Evolutionary conservation across 2,888 invertebrate species (phyloP).

Genomic region (Cerastoderma edule): DNA sequence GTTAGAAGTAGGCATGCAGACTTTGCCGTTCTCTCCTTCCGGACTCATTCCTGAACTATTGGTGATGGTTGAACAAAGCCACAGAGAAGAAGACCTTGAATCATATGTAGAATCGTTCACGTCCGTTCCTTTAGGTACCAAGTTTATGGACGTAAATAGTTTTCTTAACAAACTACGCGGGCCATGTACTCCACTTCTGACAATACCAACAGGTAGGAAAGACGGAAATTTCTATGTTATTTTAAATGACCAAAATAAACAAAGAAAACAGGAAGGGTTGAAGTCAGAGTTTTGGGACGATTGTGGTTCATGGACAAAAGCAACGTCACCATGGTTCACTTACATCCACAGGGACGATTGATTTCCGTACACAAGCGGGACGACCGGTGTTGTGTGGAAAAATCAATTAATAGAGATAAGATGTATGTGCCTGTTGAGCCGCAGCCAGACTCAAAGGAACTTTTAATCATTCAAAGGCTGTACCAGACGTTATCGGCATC

Average conservation of each 20-base stretch:
- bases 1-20: too few species aligned
- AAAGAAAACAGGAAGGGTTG: constrained; percentile 2
- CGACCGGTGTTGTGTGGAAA: constrained; percentile 11
- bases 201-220: constrained; percentile 29
- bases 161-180: constrained; percentile 1
- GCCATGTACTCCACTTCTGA: constrained; percentile 1
- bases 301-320: constrained; percentile 25
- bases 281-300: constrained; percentile 33
- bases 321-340: constrained; percentile 4
- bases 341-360: not conserved
- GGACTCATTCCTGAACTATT: too few species aligned
- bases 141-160: constrained; percentile 33
- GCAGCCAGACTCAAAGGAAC: constrained; percentile 4
- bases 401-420: constrained; percentile 5
- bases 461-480: constrained; percentile 21
- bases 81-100: too few species aligned
- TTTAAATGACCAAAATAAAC: constrained; percentile 1
- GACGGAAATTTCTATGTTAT: constrained; percentile 24
- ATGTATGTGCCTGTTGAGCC: constrained; percentile 27
- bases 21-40: too few species aligned
- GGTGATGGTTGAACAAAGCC: too few species aligned
- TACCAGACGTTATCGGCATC: constrained; percentile 19
- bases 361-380: not conserved
- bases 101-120: too few species aligned
- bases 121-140: too few species aligned